These are phyloP conservation scores for Galerucella pusilla DNA, from an alignment of 2,888 invertebrate genomes.

Conservation along the genomic window DNA sequence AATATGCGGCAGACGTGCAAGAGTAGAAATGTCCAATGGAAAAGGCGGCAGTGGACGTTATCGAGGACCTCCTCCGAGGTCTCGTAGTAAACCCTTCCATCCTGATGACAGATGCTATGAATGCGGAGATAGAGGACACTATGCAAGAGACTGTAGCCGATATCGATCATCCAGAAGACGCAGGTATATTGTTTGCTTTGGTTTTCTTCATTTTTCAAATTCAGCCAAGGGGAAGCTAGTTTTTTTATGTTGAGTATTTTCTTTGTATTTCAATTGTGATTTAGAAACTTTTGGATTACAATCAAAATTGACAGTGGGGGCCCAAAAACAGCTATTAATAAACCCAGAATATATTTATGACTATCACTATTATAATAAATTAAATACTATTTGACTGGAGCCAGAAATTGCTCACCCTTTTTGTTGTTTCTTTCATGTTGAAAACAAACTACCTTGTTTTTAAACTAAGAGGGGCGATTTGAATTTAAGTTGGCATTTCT, in stretches of 20 bases:
- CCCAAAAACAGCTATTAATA: too few relatives aligned
- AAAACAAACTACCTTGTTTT: too few relatives aligned
- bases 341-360: too few relatives aligned
- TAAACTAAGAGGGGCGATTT: too few relatives aligned
- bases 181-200: constrained; percentile 50
- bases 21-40: constrained; percentile 93
- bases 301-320: too few relatives aligned
- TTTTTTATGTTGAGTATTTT: neutral
- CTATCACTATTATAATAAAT: too few relatives aligned
- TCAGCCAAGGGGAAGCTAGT: neutral
- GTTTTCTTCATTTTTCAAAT: neutral
- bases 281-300: neutral
- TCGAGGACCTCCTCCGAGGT: constrained; percentile 71
- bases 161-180: constrained; percentile 72
- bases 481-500: too few relatives aligned
- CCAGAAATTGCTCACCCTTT: too few relatives aligned
- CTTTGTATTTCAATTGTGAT: neutral
- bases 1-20: constrained; percentile 88
- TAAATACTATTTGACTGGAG: too few relatives aligned
- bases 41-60: constrained; percentile 70
- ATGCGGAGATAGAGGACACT: constrained; percentile 93
- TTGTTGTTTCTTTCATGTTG: too few relatives aligned
- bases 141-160: constrained; percentile 89
- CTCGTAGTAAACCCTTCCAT: constrained; percentile 80
- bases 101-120: constrained; percentile 95